Evolutionary conservation across 2,797 vertebrate species (phyloP).

Genomic region (Eulemur coronatus): DNA sequence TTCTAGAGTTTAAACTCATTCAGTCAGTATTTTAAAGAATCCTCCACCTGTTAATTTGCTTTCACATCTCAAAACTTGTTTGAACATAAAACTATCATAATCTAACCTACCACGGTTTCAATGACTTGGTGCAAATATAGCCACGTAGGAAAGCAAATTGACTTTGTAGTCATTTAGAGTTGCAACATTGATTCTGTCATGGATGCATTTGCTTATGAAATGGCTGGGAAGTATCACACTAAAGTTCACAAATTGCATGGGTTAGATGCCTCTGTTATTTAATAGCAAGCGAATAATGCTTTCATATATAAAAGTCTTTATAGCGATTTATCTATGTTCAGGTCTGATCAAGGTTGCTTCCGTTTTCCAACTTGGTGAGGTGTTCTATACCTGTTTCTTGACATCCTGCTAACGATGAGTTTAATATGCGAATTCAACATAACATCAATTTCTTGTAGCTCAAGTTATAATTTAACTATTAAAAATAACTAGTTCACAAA

Average conservation of each 20-base stretch:
- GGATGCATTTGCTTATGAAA: background rate
- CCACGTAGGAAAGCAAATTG: background rate
- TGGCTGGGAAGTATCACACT: background rate
- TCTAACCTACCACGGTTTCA: background rate
- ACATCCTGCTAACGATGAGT: background rate
- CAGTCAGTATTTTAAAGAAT: conserved; percentile 2
- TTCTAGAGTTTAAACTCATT: conserved; percentile 8
- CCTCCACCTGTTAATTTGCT: background rate
- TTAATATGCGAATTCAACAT: background rate
- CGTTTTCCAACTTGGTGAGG: background rate
- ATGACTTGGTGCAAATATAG: background rate
- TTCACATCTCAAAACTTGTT: background rate
- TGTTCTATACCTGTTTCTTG: background rate
- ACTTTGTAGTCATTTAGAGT: background rate
- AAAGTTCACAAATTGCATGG: background rate
- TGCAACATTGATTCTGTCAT: background rate
- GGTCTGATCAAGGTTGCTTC: background rate
- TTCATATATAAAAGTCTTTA: background rate
- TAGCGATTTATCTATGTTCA: background rate
- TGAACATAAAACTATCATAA: conserved; percentile 6
- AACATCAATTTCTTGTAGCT: background rate
- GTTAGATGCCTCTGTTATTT: background rate
- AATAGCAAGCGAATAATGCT: background rate
- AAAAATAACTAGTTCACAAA: background rate
- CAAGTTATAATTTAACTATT: background rate